These are phyloP conservation scores for Pecten maximus DNA, from an alignment of 2,888 invertebrate species.

Conservation along the genomic window DNA sequence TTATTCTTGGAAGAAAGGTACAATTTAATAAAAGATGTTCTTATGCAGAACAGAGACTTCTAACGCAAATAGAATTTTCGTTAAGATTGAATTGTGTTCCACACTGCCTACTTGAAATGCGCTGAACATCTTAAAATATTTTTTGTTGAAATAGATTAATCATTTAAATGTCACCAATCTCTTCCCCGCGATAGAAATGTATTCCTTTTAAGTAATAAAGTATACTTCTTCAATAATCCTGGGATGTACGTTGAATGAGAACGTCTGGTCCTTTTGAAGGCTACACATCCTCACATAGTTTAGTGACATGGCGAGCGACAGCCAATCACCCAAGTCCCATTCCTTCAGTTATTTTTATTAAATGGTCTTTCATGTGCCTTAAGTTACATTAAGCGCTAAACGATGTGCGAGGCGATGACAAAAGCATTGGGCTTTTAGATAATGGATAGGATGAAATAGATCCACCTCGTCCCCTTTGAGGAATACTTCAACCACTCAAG, in stretches of 20 bases:
- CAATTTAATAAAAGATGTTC: no score
- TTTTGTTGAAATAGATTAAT: no score
- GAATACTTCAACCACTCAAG: not conserved
- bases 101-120: no score
- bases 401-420: not conserved
- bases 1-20: no score
- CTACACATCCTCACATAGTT: not conserved
- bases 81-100: no score
- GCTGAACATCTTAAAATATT: no score
- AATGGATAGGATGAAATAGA: not conserved
- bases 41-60: no score
- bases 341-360: not conserved
- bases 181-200: not conserved
- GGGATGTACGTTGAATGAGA: not conserved
- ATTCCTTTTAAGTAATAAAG: not conserved
- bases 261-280: not conserved
- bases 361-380: constrained; percentile 1
- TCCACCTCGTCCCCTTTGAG: not conserved
- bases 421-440: not conserved
- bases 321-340: not conserved
- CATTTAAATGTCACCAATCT: not conserved
- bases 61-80: no score
- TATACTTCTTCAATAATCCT: not conserved
- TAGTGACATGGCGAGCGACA: not conserved
- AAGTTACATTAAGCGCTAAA: not conserved